A percentile compares a stretch with the other conserved stretches of the same genome.
These are phyloP conservation scores for Dermatemys mawii DNA, from an alignment of 2,113 vertebrate species.

Conservation along the genomic window DNA sequence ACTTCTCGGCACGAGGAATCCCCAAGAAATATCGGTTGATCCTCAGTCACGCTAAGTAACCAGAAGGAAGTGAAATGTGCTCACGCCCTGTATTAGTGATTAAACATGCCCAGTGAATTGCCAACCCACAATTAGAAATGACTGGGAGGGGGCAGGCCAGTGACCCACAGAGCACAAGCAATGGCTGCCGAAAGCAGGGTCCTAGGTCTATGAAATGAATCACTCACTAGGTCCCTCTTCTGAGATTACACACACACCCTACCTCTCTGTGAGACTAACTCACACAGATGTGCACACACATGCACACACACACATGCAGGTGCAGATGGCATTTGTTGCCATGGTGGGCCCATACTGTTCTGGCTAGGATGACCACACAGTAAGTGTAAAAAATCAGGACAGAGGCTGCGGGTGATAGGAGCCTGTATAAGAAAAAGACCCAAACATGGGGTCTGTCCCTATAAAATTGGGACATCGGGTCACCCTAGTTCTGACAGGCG, in stretches of 20 bases:
- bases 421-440: too few relatives aligned
- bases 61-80: background rate
- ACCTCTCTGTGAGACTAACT: too few relatives aligned
- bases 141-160: background rate
- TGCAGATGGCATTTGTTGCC: accelerated
- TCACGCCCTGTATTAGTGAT: background rate
- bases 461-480: too few relatives aligned
- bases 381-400: too few relatives aligned
- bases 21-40: background rate
- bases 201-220: background rate
- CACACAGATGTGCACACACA: too few relatives aligned
- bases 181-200: background rate
- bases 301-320: too few relatives aligned
- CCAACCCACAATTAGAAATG: background rate
- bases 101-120: background rate
- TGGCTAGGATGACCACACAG: too few relatives aligned
- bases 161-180: background rate
- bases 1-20: accelerated
- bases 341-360: too few relatives aligned
- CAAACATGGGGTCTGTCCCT: too few relatives aligned
- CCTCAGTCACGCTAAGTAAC: background rate
- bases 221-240: background rate
- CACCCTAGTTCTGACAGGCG: too few relatives aligned
- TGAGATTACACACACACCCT: background rate
- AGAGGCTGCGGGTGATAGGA: too few relatives aligned